A percentile compares a stretch with the other conserved stretches of the same genome.
Evolutionary conservation across 2,888 invertebrate species (phyloP).

Genomic region (Yponomeuta plumbellus): DNA sequence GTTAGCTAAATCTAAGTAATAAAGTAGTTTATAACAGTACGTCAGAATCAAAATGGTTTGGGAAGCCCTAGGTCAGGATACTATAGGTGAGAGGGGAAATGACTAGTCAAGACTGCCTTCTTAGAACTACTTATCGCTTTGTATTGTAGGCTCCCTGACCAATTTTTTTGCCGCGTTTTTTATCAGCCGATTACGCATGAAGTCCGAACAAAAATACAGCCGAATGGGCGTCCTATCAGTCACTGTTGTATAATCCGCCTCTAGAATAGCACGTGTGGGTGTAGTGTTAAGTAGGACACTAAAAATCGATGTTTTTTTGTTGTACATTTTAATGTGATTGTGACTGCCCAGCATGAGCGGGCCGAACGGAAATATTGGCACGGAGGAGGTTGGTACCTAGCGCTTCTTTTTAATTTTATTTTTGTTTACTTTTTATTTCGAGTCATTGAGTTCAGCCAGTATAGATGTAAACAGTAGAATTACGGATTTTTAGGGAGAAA

Average conservation of each 20-base stretch:
- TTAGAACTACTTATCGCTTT: too few relatives aligned
- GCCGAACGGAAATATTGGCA: background rate
- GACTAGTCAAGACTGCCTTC: too few relatives aligned
- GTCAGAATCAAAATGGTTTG: too few relatives aligned
- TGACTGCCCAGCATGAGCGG: background rate
- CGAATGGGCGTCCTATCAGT: background rate
- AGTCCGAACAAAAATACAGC: background rate
- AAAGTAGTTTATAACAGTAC: too few relatives aligned
- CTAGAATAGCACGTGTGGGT: background rate
- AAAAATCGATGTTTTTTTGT: background rate
- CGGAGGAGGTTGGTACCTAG: background rate
- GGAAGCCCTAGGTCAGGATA: too few relatives aligned
- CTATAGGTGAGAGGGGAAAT: too few relatives aligned
- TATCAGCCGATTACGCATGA: slow-evolving; percentile 1
- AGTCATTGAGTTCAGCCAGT: background rate
- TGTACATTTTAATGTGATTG: background rate
- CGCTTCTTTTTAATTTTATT: background rate
- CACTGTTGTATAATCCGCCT: background rate
- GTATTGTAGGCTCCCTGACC: background rate
- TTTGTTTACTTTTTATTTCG: background rate
- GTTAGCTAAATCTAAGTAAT: too few relatives aligned
- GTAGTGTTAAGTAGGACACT: background rate
- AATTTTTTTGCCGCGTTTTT: background rate
- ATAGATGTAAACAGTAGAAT: too few relatives aligned
- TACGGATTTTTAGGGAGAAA: too few relatives aligned